Base-by-base conservation (phyloP, 1,140 invertebrate species). In the Leptopilina clavipes region DNA sequence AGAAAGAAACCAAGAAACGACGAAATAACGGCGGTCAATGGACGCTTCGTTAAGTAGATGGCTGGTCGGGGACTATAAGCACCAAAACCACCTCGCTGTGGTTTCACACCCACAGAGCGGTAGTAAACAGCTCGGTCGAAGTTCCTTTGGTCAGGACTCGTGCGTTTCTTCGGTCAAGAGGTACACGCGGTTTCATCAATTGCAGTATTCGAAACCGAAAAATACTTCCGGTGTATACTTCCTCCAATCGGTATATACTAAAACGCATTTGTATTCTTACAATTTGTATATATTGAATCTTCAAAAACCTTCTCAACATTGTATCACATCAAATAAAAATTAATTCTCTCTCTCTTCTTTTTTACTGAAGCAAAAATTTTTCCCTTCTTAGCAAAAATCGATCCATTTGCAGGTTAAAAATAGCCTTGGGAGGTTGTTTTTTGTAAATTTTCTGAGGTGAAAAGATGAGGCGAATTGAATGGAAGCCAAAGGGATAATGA, bases 91-190 rank as follows among this genome's bases (percentile, higher is more conserved):
- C 89, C 87, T 89, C 85, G 85, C 88, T 90, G 89, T 89, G 89
- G 89, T 89, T 90, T 90, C 89, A 90, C 89, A 90, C 89, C 89
- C 89, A 86, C 86, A 88, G 85, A 89, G 83, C 77, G 81, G 85
- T 85, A 85, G 84, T 86, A 85, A 84, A 86, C 80, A 84, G 82
- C 81, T 82, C 71, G 80, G 82, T 80, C 80, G 75, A 76, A 84
- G 83, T 83, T 86, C 84, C 81, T 85, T 84, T 80, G 79, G 81
- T 86, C 76, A 82, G 84, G 79, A 82, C 80, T 79, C 77, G 81
- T 82, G 81, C 79, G 77, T 79, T 78, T 73, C 75, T 73, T 17
- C 72, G 70, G 80, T 80, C 75, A 78, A 82, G 79, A 80, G 79
- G 76, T 76, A 70, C 37, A 40, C 59, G 59, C 19, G 59, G 59